These are phyloP conservation scores for Anarhynchus alexandrinus DNA, from an alignment of 2,113 vertebrate genomes.

Conservation along the genomic window DNA sequence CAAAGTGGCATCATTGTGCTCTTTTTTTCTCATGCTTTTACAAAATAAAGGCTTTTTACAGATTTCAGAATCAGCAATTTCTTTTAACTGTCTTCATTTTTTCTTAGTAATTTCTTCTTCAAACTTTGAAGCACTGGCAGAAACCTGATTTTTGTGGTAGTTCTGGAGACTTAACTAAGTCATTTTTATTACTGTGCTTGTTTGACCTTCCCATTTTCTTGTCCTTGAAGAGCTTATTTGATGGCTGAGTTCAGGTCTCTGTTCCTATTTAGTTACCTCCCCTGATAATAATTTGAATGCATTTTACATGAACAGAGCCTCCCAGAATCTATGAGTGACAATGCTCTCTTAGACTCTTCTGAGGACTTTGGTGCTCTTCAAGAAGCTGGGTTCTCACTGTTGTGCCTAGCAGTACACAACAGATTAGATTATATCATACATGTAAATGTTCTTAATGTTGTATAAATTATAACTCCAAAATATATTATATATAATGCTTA, in stretches of 20 bases:
- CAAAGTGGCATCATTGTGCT: neutral
- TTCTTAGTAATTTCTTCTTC: neutral
- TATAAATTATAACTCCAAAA: neutral
- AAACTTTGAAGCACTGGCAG: neutral
- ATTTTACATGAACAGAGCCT: neutral
- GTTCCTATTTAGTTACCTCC: neutral
- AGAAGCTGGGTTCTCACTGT: neutral
- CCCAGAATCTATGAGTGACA: neutral
- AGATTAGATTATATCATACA: neutral
- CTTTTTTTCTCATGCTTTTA: neutral
- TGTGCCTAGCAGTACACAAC: neutral
- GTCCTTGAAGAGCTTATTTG: neutral
- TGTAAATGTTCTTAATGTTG: neutral
- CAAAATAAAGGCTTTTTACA: neutral
- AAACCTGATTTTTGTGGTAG: neutral
- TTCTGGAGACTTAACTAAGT: neutral
- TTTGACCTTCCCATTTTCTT: neutral
- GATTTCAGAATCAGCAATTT: neutral
- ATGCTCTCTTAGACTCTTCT: neutral
- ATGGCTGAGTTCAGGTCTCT: neutral
- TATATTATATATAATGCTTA: neutral
- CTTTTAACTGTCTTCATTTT: neutral
- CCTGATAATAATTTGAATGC: neutral
- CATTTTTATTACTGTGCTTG: neutral
- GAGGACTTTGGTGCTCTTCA: neutral